Percentiles rank a stretch among this genome's conserved stretches.
phyloP scores from a whole-genome alignment of 2,113 vertebrate species.

The Gymnogyps californianus region DNA sequence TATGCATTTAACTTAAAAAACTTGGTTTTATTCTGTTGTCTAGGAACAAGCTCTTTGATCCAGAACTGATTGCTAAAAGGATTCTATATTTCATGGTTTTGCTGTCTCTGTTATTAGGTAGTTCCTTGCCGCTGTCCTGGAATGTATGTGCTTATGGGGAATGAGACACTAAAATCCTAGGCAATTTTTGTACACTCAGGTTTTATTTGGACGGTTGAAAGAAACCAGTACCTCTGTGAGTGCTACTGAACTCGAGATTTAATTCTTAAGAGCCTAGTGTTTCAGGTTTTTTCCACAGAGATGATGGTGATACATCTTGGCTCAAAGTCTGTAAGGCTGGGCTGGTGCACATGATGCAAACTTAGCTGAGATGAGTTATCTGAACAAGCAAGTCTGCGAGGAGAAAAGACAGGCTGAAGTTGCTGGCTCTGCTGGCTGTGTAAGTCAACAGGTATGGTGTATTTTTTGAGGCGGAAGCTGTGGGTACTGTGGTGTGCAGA shows the following conservation, averaged over 20 bases:
- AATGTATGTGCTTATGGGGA: neutral
- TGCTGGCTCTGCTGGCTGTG: neutral
- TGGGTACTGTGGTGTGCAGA: neutral
- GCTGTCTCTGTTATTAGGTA: neutral
- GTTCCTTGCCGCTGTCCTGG: neutral
- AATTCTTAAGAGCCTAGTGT: neutral
- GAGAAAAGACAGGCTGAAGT: neutral
- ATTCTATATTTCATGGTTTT: neutral
- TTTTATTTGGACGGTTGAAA: neutral
- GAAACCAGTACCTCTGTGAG: rapidly evolving
- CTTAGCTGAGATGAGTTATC: neutral
- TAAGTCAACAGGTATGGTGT: neutral
- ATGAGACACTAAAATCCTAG: neutral
- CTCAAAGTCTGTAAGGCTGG: neutral
- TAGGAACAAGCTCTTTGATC: neutral
- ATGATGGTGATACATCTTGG: neutral
- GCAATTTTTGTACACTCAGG: neutral
- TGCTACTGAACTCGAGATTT: neutral
- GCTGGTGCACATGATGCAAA: neutral
- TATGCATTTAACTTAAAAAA: neutral
- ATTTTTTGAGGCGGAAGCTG: neutral
- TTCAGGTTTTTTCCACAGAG: neutral
- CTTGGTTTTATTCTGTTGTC: neutral
- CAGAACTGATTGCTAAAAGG: neutral
- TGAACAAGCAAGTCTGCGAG: neutral